Conservation (phyloP, 2,113 vertebrate species). For the Corythoichthys haematopterus region DNA sequence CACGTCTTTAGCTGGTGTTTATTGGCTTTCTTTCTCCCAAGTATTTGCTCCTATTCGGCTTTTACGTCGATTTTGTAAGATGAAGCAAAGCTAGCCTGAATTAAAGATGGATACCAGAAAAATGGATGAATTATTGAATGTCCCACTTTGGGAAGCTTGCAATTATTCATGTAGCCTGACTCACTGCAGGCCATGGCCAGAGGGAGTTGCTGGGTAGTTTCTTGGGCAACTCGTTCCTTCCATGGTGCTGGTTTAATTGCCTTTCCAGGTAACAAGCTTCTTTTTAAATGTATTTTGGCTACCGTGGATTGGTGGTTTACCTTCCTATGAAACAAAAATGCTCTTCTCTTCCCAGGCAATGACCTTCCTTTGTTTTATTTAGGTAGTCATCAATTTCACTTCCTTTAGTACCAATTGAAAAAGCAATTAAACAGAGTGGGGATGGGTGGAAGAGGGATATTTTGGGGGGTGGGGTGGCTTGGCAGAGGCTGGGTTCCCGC, state of each 20-base stretch:
- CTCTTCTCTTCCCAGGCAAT: too few relatives aligned
- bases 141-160: background rate
- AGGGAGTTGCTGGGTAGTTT: background rate
- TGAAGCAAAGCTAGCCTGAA: background rate
- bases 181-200: background rate
- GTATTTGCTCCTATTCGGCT: background rate
- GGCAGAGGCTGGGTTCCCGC: background rate
- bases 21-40: background rate
- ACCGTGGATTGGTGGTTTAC: too few relatives aligned
- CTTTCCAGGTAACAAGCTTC: background rate
- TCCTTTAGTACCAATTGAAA: background rate
- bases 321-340: too few relatives aligned
- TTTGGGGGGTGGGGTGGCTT: background rate
- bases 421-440: background rate
- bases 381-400: background rate
- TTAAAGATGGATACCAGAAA: background rate
- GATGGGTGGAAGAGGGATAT: background rate
- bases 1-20: too few relatives aligned
- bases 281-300: background rate
- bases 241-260: background rate
- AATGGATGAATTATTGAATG: constrained; percentile 2
- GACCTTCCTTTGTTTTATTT: background rate
- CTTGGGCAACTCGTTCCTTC: background rate
- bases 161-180: constrained; percentile 1
- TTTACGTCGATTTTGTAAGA: background rate